phyloP scores from a whole-genome alignment of 1,140 invertebrate genomes.

The Tyrophagus putrescentiae region DNA sequence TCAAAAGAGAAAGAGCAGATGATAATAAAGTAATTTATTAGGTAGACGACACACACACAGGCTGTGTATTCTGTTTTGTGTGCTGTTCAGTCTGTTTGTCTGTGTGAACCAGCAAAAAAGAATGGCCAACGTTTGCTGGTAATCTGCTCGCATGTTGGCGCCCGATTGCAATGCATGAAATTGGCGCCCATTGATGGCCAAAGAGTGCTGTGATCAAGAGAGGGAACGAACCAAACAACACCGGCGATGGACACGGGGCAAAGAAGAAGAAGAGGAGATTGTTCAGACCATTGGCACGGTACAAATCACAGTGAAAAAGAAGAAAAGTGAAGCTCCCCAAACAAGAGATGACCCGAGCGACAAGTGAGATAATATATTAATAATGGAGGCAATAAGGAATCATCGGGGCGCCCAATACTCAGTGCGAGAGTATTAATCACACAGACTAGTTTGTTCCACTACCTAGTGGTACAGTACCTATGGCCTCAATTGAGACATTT shows the following conservation, averaged over 20 bases:
- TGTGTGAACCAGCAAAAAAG: not conserved
- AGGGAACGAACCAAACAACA: not conserved
- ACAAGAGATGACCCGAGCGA: too few relatives aligned
- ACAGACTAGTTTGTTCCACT: not conserved
- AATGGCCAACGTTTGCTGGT: too few relatives aligned
- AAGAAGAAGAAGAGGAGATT: not conserved
- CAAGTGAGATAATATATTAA: slow-evolving; percentile 7
- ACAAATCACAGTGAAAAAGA: too few relatives aligned
- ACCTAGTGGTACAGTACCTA: too few relatives aligned
- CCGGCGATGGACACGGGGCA: not conserved
- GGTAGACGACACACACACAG: not conserved
- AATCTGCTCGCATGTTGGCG: too few relatives aligned
- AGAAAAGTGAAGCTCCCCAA: too few relatives aligned
- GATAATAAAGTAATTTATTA: slow-evolving; percentile 18
- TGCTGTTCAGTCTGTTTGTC: too few relatives aligned
- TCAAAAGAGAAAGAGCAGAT: not conserved
- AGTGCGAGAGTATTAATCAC: slow-evolving; percentile 10
- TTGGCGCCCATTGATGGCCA: too few relatives aligned
- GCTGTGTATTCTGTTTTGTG: too few relatives aligned
- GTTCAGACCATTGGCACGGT: not conserved
- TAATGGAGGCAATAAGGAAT: slow-evolving; percentile 5
- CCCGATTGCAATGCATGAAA: not conserved
- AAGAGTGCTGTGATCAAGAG: not conserved
- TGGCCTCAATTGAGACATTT: slow-evolving; percentile 1
- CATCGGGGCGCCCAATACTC: too few relatives aligned